Base-by-base conservation (phyloP, 35 echinoderm and acorn worm genomes). In the Apostichopus japonicus region DNA sequence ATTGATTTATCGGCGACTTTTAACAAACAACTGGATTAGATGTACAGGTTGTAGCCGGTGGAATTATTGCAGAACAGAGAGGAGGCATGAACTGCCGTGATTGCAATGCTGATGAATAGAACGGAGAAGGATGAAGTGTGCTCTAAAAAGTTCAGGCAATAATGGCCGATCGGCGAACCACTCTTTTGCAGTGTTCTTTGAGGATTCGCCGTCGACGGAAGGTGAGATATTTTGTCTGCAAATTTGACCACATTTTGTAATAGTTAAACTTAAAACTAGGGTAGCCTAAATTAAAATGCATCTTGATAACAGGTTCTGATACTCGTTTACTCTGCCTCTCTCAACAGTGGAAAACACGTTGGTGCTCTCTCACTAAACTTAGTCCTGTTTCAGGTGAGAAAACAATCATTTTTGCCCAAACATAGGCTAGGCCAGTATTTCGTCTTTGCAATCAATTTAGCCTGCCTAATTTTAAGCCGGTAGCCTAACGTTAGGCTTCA, bases 371-470 rank as follows among this genome's bases (percentile, higher is more conserved):
- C 16, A 92, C 90, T 55, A 95, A 95, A 92, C 57, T 92, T 5
- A 95, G 94, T 44, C 94, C 94, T 7, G 94, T 95, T 51, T 95
- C 94, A 65, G 94, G 94, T 95, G 86, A 92, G 94, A 92, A 22
- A 89, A 24, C 24, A 53, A 87, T 61, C 10, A 53, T 24, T 53
- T 83, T 44, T 44, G 33, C 33, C 33, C 33, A 44, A 78, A 44
- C 16, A 8, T 24, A 24, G 21, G 77, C 33, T 24, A 17, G 57
- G 13, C 33, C 33, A 61, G 7, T 61, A 61, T 61, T 61, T 13
- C 1, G 13, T 61, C 13, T 61, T 61, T 8, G 57, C 7, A 61
- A 61, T 44, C 3, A 13, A 11, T 61, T 61, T 13, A 11, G 13
- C 57, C 57, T 61, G 57, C 57, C 33, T 44, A 44, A 4, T 44